Percentiles rank a stretch among this genome's conserved stretches.
Conservation (phyloP, 1,140 invertebrate species). For the Stegodyphus dumicola region DNA sequence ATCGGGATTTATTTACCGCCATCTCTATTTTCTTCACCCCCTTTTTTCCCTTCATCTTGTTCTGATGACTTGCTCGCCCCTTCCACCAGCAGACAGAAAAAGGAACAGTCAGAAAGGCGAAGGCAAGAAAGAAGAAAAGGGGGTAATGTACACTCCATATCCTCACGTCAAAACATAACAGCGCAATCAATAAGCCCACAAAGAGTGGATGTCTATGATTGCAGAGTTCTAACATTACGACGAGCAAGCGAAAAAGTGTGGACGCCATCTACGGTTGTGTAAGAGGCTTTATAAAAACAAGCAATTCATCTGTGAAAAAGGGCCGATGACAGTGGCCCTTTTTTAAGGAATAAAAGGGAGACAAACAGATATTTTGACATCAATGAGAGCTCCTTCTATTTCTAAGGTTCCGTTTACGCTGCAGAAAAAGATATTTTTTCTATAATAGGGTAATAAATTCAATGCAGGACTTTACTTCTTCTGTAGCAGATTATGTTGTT, state of each 20-base stretch:
- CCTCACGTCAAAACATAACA: slow-evolving; percentile 37
- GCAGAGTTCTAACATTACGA: slow-evolving; percentile 38
- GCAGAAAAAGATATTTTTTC: too few relatives aligned
- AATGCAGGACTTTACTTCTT: too few relatives aligned
- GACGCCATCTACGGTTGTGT: not conserved
- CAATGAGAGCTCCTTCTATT: not conserved
- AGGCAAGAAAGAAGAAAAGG: not conserved
- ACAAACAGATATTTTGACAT: slow-evolving; percentile 47
- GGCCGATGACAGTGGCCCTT: not conserved
- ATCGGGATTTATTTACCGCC: slow-evolving; percentile 40
- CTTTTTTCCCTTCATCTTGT: not conserved
- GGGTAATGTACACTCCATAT: slow-evolving; percentile 47
- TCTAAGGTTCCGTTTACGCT: too few relatives aligned
- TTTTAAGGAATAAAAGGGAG: not conserved
- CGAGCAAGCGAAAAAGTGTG: not conserved
- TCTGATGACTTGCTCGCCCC: slow-evolving; percentile 9
- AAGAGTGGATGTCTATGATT: slow-evolving; percentile 42
- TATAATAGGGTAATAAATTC: too few relatives aligned
- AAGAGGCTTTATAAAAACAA: slow-evolving; percentile 45
- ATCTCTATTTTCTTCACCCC: not conserved
- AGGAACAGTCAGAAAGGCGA: not conserved
- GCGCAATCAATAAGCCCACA: slow-evolving; percentile 45
- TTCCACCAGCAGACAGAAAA: not conserved
- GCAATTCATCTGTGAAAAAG: slow-evolving; percentile 56
- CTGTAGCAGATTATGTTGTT: too few relatives aligned